A percentile compares a stretch with the other conserved stretches of the same genome.
Evolutionary conservation across 2,888 invertebrate genomes (phyloP).

Genomic region (Thyatira batis): DNA sequence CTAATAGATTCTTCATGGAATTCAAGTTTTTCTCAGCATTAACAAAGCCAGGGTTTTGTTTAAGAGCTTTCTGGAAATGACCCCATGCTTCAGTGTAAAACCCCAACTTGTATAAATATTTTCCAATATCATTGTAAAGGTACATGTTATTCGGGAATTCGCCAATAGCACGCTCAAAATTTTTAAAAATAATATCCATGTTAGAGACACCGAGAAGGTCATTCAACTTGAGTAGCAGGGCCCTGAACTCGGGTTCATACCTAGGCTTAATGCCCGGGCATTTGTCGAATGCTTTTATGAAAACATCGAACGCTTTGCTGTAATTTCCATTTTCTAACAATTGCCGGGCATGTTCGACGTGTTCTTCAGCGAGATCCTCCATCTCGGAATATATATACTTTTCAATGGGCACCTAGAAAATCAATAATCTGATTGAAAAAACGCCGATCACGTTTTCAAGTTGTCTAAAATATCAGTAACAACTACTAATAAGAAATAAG

Average conservation of each 20-base stretch:
- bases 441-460: no score
- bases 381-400: conserved; percentile 23
- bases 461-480: no score
- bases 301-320: conserved; percentile 57
- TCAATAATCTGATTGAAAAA: no score
- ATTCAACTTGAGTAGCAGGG: conserved; percentile 44
- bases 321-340: conserved; percentile 41
- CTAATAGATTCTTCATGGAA: conserved; percentile 85
- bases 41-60: conserved; percentile 74
- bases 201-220: conserved; percentile 37
- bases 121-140: conserved; percentile 64
- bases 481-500: no score
- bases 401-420: no score
- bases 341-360: conserved; percentile 48
- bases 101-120: conserved; percentile 75
- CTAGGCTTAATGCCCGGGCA: conserved; percentile 34
- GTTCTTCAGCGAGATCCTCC: conserved; percentile 41
- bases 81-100: conserved; percentile 80
- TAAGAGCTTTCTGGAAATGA: conserved; percentile 80
- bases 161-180: conserved; percentile 51
- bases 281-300: conserved; percentile 53
- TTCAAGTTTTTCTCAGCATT: conserved; percentile 86
- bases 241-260: conserved; percentile 55
- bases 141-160: conserved; percentile 53
- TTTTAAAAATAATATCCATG: conserved; percentile 56